These are phyloP conservation scores for Trichogramma evanescens DNA, from an alignment of 2,888 invertebrate species.

Conservation along the genomic window DNA sequence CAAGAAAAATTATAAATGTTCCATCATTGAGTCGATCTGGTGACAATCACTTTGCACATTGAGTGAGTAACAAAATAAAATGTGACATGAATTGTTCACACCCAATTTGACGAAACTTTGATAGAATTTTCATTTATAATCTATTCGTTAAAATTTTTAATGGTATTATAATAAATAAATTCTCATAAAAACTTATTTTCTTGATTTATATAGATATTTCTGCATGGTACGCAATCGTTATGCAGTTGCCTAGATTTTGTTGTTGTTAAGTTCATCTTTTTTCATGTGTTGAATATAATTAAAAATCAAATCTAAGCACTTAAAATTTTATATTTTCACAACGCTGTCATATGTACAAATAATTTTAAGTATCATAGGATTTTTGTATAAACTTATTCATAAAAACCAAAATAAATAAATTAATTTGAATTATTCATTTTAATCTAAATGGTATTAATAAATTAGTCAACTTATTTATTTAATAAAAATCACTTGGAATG, in stretches of 20 bases:
- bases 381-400: conserved; percentile 26
- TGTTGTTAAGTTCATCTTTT: conserved; percentile 17
- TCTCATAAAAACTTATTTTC: conserved; percentile 17
- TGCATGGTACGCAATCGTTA: conserved; percentile 19
- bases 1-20: conserved; percentile 11
- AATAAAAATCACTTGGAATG: conserved; percentile 27
- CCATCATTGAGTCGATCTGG: conserved; percentile 10
- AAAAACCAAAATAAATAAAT: conserved; percentile 22
- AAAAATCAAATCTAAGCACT: conserved; percentile 26
- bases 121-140: conserved; percentile 20
- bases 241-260: conserved; percentile 15
- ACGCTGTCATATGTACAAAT: conserved; percentile 34
- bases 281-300: conserved; percentile 19
- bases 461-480: conserved; percentile 13
- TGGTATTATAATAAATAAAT: conserved; percentile 19
- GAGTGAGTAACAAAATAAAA: conserved; percentile 15
- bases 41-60: conserved; percentile 9
- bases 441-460: conserved; percentile 1
- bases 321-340: conserved; percentile 33
- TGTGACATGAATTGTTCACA: conserved; percentile 11
- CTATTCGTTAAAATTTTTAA: conserved; percentile 13
- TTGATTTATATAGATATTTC: conserved; percentile 19
- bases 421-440: neutral
- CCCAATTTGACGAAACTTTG: conserved; percentile 16
- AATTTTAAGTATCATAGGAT: conserved; percentile 36